These are phyloP conservation scores for Nebria ingens DNA, from an alignment of 1,140 invertebrate genomes.

Conservation along the genomic window DNA sequence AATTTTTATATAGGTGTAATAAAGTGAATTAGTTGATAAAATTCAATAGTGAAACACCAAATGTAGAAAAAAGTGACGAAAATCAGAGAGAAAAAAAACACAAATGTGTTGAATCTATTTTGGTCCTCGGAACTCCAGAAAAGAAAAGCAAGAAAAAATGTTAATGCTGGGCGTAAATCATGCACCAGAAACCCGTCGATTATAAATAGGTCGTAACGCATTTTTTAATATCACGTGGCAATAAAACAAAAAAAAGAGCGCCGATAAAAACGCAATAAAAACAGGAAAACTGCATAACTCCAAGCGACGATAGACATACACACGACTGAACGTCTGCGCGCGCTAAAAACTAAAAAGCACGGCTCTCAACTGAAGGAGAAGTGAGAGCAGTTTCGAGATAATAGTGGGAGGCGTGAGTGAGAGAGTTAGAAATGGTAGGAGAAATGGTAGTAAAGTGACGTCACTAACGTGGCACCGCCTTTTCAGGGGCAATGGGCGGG, in stretches of 20 bases:
- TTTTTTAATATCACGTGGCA: not conserved
- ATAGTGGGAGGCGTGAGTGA: too few species aligned
- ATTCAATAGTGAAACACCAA: too few species aligned
- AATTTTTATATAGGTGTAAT: too few species aligned
- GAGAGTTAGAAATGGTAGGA: slow-evolving; percentile 20
- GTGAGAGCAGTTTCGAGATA: slow-evolving; percentile 5
- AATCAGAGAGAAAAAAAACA: too few species aligned
- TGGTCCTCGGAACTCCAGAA: not conserved
- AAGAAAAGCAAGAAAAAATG: not conserved
- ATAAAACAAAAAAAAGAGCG: not conserved
- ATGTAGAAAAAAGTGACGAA: too few species aligned
- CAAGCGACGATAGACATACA: not conserved
- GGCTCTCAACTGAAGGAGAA: not conserved
- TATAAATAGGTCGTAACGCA: not conserved
- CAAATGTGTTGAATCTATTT: too few species aligned
- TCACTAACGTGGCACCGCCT: slow-evolving; percentile 25
- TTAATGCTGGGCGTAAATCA: not conserved
- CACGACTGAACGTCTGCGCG: not conserved
- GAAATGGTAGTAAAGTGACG: slow-evolving; percentile 16
- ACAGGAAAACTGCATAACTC: not conserved
- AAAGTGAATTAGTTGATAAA: too few species aligned
- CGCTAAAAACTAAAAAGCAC: not conserved
- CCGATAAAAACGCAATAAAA: not conserved
- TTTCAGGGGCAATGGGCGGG: slow-evolving; percentile 31
- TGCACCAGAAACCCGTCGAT: not conserved